Conservation (phyloP, 2,888 invertebrate genomes). For the Halictus quadricinctus region DNA sequence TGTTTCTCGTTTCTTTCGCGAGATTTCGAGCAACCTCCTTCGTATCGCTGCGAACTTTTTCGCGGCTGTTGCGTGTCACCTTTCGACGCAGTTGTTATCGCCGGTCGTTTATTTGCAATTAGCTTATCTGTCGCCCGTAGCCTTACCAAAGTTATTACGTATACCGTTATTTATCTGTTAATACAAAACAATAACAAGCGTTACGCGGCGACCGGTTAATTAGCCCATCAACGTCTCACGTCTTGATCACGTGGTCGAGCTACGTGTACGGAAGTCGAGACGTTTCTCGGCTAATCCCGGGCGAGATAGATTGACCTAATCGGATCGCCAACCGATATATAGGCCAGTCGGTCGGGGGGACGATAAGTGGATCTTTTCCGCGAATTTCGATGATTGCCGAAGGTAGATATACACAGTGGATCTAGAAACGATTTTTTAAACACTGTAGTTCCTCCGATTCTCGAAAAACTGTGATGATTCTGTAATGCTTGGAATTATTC, state of each 20-base stretch:
- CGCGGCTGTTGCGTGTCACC: not conserved
- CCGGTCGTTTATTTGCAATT: not conserved
- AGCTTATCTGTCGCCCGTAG: not conserved
- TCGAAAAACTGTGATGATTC: not conserved
- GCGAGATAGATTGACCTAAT: not conserved
- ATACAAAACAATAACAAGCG: not conserved
- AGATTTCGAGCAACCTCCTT: not conserved
- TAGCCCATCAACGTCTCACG: not conserved
- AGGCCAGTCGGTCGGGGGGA: not conserved
- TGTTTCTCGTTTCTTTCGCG: not conserved
- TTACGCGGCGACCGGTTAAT: not conserved
- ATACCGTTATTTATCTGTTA: not conserved
- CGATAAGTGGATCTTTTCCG: not conserved
- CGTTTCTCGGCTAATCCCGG: not conserved
- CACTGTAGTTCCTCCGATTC: too few species aligned
- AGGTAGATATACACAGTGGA: not conserved
- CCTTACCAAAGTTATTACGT: not conserved
- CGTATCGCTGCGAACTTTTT: not conserved
- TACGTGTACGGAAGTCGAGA: not conserved
- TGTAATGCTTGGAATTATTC: not conserved
- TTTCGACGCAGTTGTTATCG: not conserved
- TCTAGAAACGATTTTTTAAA: not conserved
- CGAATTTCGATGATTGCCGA: not conserved
- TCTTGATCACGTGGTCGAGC: not conserved
- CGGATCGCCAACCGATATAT: not conserved